Evolutionary conservation across 2,113 vertebrate species (phyloP), one percentile per base, ranked within the genome.

Genomic region (Catharus fuscescens): DNA sequence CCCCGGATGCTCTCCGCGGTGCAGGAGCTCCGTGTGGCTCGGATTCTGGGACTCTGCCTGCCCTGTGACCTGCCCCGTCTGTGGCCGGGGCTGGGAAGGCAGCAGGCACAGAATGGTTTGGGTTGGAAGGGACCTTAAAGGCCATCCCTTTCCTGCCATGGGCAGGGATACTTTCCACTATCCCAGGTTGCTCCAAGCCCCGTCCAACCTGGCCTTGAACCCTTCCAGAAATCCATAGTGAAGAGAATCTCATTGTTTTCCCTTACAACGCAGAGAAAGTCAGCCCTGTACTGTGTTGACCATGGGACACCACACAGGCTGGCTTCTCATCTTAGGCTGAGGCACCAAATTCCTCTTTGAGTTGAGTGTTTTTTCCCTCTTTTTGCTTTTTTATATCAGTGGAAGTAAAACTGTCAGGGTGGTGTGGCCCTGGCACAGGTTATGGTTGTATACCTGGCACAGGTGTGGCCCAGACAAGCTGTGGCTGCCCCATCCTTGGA

Each of bases 381-480:
- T 48, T 42, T 26, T 65, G 3, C 11, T 26, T 44, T 44, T 59
- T 54, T 21, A 7, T 31, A 4, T 5, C 28, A 14, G 1, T 5
- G 12, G 8, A 45, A 52, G 3, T 65, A 28, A 69, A 80, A 14
- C 31, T 10, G 3, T n/a, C 7, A 6, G 38, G 18, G 5, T 40
- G 19, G 3, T 9, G 1, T 0, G 0, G 38, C 19, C 9, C 61
- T 67, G 53, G 47, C 59, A 34, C n/a, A 26, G 19, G 23, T 0
- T 67, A 38, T 38, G 38, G 38, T 38, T 38, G 38, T 38, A 38
- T 11, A 38, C 38, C 38, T 38, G 38, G 38, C 38, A 38, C 38
- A 38, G 38, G 38, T 38, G 11, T 38, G 38, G 45, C 19, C 16
- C 53, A 40, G 29, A 47, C n/a, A 3, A 67, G 61, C 53, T 25